These are phyloP conservation scores for Nerophis lumbriciformis DNA, from an alignment of 2,113 vertebrate genomes.

Conservation along the genomic window DNA sequence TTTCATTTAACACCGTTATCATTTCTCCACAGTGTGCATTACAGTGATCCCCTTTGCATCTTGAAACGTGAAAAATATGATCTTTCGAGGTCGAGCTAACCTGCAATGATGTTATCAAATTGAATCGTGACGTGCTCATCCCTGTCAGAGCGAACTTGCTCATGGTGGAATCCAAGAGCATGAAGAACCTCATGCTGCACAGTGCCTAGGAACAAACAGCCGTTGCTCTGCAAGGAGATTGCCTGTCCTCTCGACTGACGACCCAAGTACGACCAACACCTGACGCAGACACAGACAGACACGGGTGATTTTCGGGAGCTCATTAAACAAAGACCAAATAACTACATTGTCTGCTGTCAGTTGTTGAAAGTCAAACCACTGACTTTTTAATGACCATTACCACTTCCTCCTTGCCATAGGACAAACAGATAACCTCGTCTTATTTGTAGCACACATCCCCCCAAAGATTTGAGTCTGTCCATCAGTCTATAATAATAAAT, in stretches of 20 bases:
- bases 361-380: too few relatives aligned
- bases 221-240: slow-evolving; percentile 24
- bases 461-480: not conserved
- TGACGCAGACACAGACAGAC: slow-evolving; percentile 16
- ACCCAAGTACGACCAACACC: slow-evolving; percentile 61
- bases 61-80: not conserved
- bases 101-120: slow-evolving; percentile 31
- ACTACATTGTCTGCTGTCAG: too few relatives aligned
- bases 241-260: slow-evolving; percentile 7
- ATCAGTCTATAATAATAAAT: not conserved
- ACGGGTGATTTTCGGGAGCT: not conserved
- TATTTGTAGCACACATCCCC: too few relatives aligned
- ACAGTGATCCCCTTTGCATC: not conserved
- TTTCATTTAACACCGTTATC: too few relatives aligned
- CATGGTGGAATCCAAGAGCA: slow-evolving; percentile 65
- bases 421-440: too few relatives aligned
- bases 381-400: too few relatives aligned
- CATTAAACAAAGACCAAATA: not conserved
- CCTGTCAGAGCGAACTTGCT: slow-evolving; percentile 61
- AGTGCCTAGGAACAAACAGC: slow-evolving; percentile 15
- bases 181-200: slow-evolving; percentile 65
- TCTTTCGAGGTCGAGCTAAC: slow-evolving; percentile 19
- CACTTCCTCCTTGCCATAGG: too few relatives aligned
- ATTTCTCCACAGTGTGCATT: too few relatives aligned
- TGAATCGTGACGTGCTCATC: slow-evolving; percentile 40